phyloP scores from a whole-genome alignment of 2,888 invertebrate species.

The Metacarcinus magister region DNA sequence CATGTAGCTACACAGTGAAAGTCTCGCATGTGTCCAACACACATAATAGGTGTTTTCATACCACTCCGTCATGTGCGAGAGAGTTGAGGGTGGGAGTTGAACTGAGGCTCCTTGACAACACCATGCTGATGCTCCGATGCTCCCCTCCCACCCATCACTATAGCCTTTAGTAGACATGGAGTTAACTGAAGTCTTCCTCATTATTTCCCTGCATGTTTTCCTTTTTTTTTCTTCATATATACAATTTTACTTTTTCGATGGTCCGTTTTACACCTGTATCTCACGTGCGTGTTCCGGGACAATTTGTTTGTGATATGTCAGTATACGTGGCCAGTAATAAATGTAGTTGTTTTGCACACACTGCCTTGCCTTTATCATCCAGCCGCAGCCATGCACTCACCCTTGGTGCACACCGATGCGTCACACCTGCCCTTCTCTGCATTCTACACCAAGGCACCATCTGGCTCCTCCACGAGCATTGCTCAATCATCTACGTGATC shows the following conservation, averaged over 20 bases:
- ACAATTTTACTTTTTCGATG: background rate
- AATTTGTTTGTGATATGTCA: background rate
- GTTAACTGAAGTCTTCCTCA: no score
- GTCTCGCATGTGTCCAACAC: background rate
- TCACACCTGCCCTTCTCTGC: background rate
- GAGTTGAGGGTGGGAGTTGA: background rate
- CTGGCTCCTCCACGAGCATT: background rate
- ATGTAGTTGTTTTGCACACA: background rate
- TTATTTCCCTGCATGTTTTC: background rate
- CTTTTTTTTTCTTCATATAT: background rate
- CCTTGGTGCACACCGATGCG: background rate
- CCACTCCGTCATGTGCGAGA: background rate
- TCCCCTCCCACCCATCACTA: background rate
- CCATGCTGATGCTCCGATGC: background rate
- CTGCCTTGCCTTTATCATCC: background rate
- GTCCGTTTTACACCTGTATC: background rate
- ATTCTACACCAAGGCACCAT: background rate
- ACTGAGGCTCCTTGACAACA: background rate
- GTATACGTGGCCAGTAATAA: background rate
- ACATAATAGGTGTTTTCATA: background rate
- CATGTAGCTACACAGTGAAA: background rate
- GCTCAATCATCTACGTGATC: constrained; percentile 27
- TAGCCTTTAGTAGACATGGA: no score
- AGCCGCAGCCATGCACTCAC: background rate
- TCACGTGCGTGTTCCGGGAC: background rate